These are phyloP conservation scores for Lagopus leucura DNA, from an alignment of 2,113 vertebrate species.

Conservation along the genomic window DNA sequence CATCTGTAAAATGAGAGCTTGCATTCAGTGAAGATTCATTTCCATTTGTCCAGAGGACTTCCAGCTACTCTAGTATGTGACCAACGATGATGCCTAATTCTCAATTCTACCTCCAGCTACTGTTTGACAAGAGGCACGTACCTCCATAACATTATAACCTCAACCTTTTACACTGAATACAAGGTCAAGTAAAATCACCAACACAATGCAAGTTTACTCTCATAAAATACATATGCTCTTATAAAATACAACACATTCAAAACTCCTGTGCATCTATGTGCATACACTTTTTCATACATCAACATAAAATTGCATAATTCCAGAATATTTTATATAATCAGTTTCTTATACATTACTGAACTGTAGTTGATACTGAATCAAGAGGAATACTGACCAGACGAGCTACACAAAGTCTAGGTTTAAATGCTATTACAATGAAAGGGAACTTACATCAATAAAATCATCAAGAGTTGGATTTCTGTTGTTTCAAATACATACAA, in stretches of 20 bases:
- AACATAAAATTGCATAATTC: neutral
- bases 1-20: neutral
- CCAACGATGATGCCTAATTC: neutral
- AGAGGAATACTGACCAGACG: neutral
- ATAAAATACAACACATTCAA: neutral
- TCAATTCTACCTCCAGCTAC: neutral
- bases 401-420: neutral
- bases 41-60: neutral
- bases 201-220: neutral
- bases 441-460: neutral
- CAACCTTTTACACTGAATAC: neutral
- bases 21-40: neutral
- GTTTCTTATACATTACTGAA: neutral
- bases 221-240: neutral
- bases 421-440: neutral
- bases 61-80: neutral
- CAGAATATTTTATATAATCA: neutral
- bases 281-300: neutral
- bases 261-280: neutral
- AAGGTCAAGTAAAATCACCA: constrained; percentile 32
- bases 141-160: neutral
- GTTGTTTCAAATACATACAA: neutral
- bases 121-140: neutral
- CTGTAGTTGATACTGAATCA: neutral
- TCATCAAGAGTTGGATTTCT: neutral